Evolutionary conservation across 2,888 invertebrate species (phyloP).

Genomic region (Agriopis aurantiaria): DNA sequence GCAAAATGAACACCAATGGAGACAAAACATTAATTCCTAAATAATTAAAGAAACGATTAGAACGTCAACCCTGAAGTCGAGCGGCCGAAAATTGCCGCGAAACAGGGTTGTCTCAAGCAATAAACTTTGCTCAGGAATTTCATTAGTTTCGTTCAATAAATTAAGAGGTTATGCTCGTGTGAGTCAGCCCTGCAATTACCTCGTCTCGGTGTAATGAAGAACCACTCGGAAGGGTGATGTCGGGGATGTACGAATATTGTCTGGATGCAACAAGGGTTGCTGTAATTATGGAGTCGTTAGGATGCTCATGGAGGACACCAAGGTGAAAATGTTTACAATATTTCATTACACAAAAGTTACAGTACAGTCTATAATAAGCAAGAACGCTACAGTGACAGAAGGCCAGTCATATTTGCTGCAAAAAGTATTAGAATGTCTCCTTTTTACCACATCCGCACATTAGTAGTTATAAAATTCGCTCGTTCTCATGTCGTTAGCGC

Average conservation of each 20-base stretch:
- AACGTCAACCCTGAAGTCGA: constrained; percentile 61
- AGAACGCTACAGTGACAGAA: too few relatives aligned
- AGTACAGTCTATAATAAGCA: too few relatives aligned
- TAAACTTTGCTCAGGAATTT: constrained; percentile 85
- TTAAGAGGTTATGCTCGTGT: constrained; percentile 86
- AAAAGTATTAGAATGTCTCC: not conserved
- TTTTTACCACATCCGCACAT: constrained; percentile 25
- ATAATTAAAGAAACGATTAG: constrained; percentile 85
- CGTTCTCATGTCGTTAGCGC: constrained; percentile 27
- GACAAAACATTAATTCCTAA: constrained; percentile 77
- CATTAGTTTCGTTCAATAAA: constrained; percentile 87
- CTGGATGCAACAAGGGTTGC: constrained; percentile 26
- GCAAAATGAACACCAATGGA: constrained; percentile 62
- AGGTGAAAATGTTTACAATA: too few relatives aligned
- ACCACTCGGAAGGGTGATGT: constrained; percentile 61
- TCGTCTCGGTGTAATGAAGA: constrained; percentile 83
- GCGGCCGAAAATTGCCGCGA: constrained; percentile 78
- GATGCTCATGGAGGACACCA: not conserved
- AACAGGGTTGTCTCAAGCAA: constrained; percentile 83
- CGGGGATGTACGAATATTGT: constrained; percentile 27
- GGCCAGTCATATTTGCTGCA: too few relatives aligned
- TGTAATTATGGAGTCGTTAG: not conserved
- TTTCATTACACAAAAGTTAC: too few relatives aligned
- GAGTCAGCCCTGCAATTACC: constrained; percentile 85
- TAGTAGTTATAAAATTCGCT: constrained; percentile 15